These are phyloP conservation scores for Pachliopta kotzebuea DNA, from an alignment of 2,888 invertebrate genomes.

Conservation along the genomic window DNA sequence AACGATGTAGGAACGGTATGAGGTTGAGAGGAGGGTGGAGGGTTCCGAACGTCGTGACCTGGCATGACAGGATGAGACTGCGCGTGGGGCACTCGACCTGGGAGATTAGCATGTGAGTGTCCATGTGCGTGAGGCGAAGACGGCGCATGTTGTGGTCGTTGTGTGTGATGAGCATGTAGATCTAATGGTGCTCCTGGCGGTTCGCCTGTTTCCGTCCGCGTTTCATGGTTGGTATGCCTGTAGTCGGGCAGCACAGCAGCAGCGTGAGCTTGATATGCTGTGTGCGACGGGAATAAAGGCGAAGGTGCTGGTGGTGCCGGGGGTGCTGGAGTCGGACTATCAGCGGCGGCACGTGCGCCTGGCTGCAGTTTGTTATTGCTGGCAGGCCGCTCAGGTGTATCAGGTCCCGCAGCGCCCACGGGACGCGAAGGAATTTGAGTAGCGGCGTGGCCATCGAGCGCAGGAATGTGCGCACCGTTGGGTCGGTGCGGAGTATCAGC, in stretches of 20 bases:
- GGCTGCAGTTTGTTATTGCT: slow-evolving; percentile 70
- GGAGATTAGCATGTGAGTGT: slow-evolving; percentile 54
- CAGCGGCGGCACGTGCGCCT: slow-evolving; percentile 71
- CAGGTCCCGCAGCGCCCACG: slow-evolving; percentile 66
- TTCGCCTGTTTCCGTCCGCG: slow-evolving; percentile 65
- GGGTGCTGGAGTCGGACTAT: slow-evolving; percentile 72
- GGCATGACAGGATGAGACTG: slow-evolving; percentile 60
- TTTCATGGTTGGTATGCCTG: slow-evolving; percentile 78
- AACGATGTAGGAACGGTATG: slow-evolving; percentile 66
- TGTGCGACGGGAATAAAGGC: slow-evolving; percentile 68
- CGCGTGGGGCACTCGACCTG: slow-evolving; percentile 54
- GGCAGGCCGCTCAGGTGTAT: slow-evolving; percentile 70
- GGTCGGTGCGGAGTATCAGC: slow-evolving; percentile 67
- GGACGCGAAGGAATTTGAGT: slow-evolving; percentile 71
- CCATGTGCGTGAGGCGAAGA: slow-evolving; percentile 35
- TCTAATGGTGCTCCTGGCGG: slow-evolving; percentile 62
- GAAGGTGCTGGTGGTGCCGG: slow-evolving; percentile 69
- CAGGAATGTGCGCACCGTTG: slow-evolving; percentile 68
- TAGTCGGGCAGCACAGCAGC: slow-evolving; percentile 72
- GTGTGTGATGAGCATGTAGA: slow-evolving; percentile 61
- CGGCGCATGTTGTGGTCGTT: slow-evolving; percentile 43
- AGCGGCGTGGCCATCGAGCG: slow-evolving; percentile 69
- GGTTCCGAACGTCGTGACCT: slow-evolving; percentile 59
- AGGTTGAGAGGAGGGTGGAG: slow-evolving; percentile 43
- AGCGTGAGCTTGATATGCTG: slow-evolving; percentile 74